Evolutionary conservation across 2,888 invertebrate genomes (phyloP), one percentile per base, ranked within the genome.

Genomic region (Syrista parreyssii): DNA sequence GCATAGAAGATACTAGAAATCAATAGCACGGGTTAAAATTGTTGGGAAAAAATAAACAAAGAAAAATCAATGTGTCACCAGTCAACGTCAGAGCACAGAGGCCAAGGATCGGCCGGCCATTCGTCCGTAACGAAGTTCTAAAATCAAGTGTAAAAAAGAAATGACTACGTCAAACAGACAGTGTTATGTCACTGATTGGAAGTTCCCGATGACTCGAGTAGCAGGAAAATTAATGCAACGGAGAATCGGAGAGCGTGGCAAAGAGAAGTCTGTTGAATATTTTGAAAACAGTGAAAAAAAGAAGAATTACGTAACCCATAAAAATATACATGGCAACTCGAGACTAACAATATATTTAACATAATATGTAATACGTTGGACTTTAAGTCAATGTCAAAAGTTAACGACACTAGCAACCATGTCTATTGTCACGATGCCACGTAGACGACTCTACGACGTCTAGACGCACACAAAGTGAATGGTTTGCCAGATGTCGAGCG

Each of bases 401-500:
- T 55, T 23, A 55, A 0, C 23, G 9, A 23, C 55, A 9, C 6
- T 23, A 55, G 55, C 55, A 23, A 55, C 23, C 2, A 55, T 23
- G 55, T 55, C 55, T 55, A 23, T 9, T 23, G 55, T 23, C 23
- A 23, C 0, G 15, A 40, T 23, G 40, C 23, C 23, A 6, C 6
- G 55, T 23, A 2, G 55, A 23, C 55, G 55, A 55, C 55, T 23
- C 23, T 9, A 23, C 23, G 23, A 55, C 55, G 23, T 55, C n/a
- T n/a, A 76, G 73, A 79, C n/a, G 12, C 23, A 4, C 33, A 11
- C 35, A 33, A 74, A 33, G 84, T 82, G 84, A 84, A 84, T 78
- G 84, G 82, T 68, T 76, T 68, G 68, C 78, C 82, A 84, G 80
- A 84, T 85, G 81, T 80, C 80, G 79, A 75, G 72, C 79, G 80